A percentile compares a stretch with the other conserved stretches of the same genome.
These are phyloP conservation scores for Xiphydria camelus DNA, from an alignment of 2,888 invertebrate species.

Conservation along the genomic window DNA sequence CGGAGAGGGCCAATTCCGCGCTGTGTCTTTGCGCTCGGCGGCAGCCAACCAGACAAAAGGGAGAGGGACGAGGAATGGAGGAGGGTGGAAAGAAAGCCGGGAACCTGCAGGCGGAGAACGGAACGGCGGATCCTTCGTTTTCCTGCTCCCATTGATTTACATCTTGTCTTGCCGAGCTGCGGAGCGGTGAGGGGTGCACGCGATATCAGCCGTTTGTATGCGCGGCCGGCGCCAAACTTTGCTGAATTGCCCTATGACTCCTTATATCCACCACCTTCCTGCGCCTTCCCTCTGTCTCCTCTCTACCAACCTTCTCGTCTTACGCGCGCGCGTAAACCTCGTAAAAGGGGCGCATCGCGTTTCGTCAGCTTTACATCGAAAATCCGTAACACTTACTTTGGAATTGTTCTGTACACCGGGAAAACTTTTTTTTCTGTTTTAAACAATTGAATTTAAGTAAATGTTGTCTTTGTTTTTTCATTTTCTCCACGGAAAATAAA, in stretches of 20 bases:
- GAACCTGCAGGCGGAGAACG: conserved; percentile 22
- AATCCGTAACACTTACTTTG: too few relatives aligned
- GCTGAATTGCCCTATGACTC: conserved; percentile 56
- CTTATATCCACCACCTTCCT: conserved; percentile 28
- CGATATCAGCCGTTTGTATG: conserved; percentile 57
- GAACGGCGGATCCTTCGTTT: conserved; percentile 40
- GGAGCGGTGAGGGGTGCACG: conserved; percentile 25
- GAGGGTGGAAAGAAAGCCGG: conserved; percentile 25
- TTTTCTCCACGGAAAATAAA: too few relatives aligned
- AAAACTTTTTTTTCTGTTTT: too few relatives aligned
- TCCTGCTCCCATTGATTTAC: conserved; percentile 53
- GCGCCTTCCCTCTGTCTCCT: conserved; percentile 1
- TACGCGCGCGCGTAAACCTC: too few relatives aligned
- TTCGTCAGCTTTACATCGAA: too few relatives aligned
- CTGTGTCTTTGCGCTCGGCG: conserved; percentile 33
- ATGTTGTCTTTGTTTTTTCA: too few relatives aligned
- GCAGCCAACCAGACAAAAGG: conserved; percentile 39
- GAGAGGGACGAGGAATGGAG: conserved; percentile 13
- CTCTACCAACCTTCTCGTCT: neutral
- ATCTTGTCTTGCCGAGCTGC: conserved; percentile 47
- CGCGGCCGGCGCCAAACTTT: conserved; percentile 55
- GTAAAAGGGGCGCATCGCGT: too few relatives aligned
- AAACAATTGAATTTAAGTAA: too few relatives aligned
- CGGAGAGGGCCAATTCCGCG: conserved; percentile 37
- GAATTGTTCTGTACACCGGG: too few relatives aligned